Conservation (phyloP, 1,140 invertebrate genomes). For the Zophobas morio region DNA sequence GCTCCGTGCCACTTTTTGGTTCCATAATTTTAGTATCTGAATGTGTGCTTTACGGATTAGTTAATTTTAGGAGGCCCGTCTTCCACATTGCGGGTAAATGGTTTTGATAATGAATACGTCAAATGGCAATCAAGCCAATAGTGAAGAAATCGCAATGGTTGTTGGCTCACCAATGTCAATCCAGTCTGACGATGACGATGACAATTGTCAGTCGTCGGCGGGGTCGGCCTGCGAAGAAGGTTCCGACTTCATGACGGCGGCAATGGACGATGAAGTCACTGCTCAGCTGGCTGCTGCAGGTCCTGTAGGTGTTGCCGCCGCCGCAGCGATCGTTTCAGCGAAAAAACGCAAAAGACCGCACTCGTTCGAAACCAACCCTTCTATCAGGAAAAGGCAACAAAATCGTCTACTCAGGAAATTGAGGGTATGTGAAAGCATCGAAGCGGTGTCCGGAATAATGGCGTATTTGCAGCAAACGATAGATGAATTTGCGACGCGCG, state of each 20-base stretch:
- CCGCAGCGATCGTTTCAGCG: conserved; percentile 95
- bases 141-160: conserved; percentile 67
- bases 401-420: conserved; percentile 92
- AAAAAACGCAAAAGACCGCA: conserved; percentile 96
- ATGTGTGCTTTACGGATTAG: neutral
- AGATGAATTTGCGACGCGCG: conserved; percentile 96
- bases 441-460: neutral
- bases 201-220: conserved; percentile 80
- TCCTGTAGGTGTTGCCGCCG: conserved; percentile 95
- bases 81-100: conserved; percentile 64
- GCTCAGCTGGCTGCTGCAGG: conserved; percentile 96
- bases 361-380: conserved; percentile 98
- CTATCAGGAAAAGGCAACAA: conserved; percentile 95
- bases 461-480: conserved; percentile 86
- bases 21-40: neutral
- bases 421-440: conserved; percentile 74
- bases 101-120: conserved; percentile 72
- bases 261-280: conserved; percentile 94
- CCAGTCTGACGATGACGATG: conserved; percentile 84
- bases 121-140: conserved; percentile 74
- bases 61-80: conserved; percentile 55
- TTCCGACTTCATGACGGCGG: conserved; percentile 82
- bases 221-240: conserved; percentile 82
- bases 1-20: no score
- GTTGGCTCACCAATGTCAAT: conserved; percentile 71